Conservation (phyloP, 2,797 vertebrate genomes). For the Monodelphis domestica region DNA sequence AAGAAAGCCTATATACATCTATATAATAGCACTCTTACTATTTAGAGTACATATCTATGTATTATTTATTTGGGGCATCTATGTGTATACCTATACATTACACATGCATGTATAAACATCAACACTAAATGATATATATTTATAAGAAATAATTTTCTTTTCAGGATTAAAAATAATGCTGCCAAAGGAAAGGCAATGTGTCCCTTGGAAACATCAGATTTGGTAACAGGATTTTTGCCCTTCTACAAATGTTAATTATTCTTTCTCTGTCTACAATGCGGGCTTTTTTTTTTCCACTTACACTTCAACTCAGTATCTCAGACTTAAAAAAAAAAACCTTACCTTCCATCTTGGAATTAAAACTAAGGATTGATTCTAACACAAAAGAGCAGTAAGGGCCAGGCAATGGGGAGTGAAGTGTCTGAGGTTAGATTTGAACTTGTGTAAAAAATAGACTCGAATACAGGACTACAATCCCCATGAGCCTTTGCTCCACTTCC, state of each 20-base stretch:
- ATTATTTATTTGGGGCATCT: neutral
- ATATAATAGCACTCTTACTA: neutral
- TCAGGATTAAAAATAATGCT: neutral
- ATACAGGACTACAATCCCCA: no score
- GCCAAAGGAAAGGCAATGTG: conserved; percentile 8
- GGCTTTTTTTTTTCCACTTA: conserved; percentile 36
- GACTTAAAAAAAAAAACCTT: conserved; percentile 4
- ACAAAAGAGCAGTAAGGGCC: no score
- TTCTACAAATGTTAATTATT: neutral
- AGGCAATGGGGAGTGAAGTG: no score
- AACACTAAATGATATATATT: neutral
- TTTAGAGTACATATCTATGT: conserved; percentile 11
- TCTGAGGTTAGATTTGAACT: no score
- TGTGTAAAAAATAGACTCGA: no score
- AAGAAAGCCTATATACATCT: neutral
- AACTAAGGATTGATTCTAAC: no score
- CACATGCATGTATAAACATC: neutral
- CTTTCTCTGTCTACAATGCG: neutral
- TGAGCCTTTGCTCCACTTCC: no score
- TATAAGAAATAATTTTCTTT: neutral
- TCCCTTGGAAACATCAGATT: neutral
- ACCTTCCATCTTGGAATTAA: no score
- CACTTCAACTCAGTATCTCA: neutral
- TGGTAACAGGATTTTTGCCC: conserved; percentile 7
- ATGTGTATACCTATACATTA: neutral